These are phyloP conservation scores for Ginglymostoma cirratum DNA, from an alignment of 2,113 vertebrate genomes.

Conservation along the genomic window DNA sequence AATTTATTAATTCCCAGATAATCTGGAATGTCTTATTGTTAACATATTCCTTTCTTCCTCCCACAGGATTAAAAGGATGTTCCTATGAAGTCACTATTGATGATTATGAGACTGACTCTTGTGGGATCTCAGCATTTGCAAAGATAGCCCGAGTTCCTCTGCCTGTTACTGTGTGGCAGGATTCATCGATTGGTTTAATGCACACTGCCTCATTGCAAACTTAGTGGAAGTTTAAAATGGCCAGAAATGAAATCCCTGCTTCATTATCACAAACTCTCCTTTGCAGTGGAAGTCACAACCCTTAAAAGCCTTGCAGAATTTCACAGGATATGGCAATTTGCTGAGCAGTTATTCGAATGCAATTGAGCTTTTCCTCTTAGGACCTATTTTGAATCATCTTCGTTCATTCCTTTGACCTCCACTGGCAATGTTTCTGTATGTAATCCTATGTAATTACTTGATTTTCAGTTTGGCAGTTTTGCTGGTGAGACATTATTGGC, in stretches of 20 bases:
- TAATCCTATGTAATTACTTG: conserved; percentile 39
- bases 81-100: conserved; percentile 59
- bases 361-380: background rate
- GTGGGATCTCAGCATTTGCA: conserved; percentile 65
- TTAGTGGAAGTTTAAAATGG: background rate
- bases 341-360: conserved; percentile 33
- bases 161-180: conserved; percentile 75
- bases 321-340: conserved; percentile 30
- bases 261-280: too few relatives aligned
- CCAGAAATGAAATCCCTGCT: background rate
- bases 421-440: conserved; percentile 23
- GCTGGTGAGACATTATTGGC: background rate
- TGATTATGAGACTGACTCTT: conserved; percentile 59
- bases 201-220: background rate
- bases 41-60: too few relatives aligned
- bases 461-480: conserved; percentile 40
- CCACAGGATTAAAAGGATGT: conserved; percentile 61
- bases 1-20: background rate
- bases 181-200: conserved; percentile 62
- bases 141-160: conserved; percentile 55
- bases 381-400: conserved; percentile 32
- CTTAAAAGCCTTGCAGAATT: background rate
- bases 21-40: background rate
- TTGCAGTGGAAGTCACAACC: too few relatives aligned
- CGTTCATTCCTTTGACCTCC: conserved; percentile 37